Percentiles rank a stretch among this genome's conserved stretches.
Evolutionary conservation across 2,113 vertebrate genomes (phyloP).

Genomic region (Bostrychus sinensis): DNA sequence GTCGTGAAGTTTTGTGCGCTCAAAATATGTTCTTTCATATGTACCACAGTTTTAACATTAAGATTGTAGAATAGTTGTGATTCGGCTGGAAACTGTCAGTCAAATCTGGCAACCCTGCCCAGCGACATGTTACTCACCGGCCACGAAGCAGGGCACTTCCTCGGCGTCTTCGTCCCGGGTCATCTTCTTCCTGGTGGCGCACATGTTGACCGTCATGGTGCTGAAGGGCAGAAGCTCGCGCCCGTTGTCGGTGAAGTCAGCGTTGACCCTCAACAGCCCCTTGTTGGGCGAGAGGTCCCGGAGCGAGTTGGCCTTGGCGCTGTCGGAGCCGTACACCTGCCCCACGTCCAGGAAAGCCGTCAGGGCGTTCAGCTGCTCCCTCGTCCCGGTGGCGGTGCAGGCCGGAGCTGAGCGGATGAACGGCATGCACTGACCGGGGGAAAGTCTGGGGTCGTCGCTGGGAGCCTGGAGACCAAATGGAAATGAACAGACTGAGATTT

Average conservation of each 20-base stretch:
- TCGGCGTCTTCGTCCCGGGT: slow-evolving; percentile 20
- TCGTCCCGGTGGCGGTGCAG: slow-evolving; percentile 68
- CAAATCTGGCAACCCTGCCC: too few species aligned
- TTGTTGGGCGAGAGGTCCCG: slow-evolving; percentile 57
- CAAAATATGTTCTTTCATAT: too few species aligned
- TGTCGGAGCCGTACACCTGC: slow-evolving; percentile 76
- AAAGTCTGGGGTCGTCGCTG: slow-evolving; percentile 69
- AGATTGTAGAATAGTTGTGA: too few species aligned
- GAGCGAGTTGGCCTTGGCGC: slow-evolving; percentile 47
- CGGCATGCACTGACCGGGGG: slow-evolving; percentile 78
- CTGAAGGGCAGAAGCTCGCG: slow-evolving; percentile 77
- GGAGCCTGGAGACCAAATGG: slow-evolving; percentile 79
- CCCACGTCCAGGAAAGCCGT: slow-evolving; percentile 75
- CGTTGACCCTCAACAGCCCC: slow-evolving; percentile 75
- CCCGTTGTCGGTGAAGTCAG: slow-evolving; percentile 53
- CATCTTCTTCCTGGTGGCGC: slow-evolving; percentile 55
- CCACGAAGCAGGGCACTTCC: slow-evolving; percentile 76
- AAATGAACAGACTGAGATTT: too few species aligned
- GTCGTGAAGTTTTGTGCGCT: too few species aligned
- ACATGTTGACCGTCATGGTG: slow-evolving; percentile 41
- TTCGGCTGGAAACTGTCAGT: too few species aligned
- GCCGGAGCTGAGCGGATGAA: slow-evolving; percentile 82
- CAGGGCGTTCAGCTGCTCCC: slow-evolving; percentile 78
- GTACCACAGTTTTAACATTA: too few species aligned
- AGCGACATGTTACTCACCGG: too few species aligned